A percentile compares a stretch with the other conserved stretches of the same genome.
These are phyloP conservation scores for Spea bombifrons DNA, from an alignment of 2,113 vertebrate genomes.

Conservation along the genomic window DNA sequence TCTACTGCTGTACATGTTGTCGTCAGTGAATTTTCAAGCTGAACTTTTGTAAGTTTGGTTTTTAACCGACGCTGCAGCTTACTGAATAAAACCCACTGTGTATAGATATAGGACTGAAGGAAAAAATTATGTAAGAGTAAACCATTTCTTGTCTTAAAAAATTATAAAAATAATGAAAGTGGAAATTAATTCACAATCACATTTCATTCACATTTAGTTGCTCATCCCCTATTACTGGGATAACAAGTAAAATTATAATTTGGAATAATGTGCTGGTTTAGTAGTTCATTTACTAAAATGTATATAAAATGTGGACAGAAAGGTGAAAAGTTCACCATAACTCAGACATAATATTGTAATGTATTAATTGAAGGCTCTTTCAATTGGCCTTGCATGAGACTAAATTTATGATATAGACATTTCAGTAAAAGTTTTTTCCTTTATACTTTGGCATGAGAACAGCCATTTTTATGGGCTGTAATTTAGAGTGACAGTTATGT, in stretches of 20 bases:
- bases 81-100: too few species aligned
- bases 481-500: constrained; percentile 23
- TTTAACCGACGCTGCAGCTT: too few species aligned
- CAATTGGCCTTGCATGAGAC: constrained; percentile 30
- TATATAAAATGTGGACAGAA: constrained; percentile 56
- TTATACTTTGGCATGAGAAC: constrained; percentile 23
- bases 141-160: too few species aligned
- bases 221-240: too few species aligned
- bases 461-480: constrained; percentile 16
- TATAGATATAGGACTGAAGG: too few species aligned
- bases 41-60: too few species aligned
- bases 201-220: too few species aligned
- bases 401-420: constrained; percentile 27
- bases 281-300: constrained; percentile 60
- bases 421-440: constrained; percentile 35
- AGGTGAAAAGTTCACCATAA: constrained; percentile 57
- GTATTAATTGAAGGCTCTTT: constrained; percentile 45
- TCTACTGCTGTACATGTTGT: too few species aligned
- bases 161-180: too few species aligned
- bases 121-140: too few species aligned
- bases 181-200: too few species aligned
- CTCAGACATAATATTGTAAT: constrained; percentile 54
- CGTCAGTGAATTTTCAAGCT: too few species aligned
- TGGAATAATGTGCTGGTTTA: constrained; percentile 40
- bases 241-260: neutral